Base-by-base conservation (phyloP, 35 echinoderm and acorn worm species). In the Apostichopus japonicus region DNA sequence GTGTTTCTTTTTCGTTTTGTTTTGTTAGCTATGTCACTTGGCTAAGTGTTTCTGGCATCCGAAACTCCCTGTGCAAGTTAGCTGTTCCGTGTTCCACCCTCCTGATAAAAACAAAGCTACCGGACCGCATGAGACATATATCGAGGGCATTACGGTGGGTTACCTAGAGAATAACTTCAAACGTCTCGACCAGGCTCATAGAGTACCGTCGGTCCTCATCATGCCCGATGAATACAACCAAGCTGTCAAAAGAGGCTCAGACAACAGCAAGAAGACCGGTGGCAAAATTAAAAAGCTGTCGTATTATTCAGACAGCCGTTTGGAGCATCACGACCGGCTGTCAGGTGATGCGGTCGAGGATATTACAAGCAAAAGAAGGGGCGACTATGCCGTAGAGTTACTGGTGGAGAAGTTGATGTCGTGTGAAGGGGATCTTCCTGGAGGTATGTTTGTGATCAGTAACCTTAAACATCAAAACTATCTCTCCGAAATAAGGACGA, bases 391-490 rank as follows among this genome's bases (percentile, higher is more conserved):
- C 8, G 79, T 83, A 2, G 51, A 83, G 16, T 55, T 83, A 19
- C 33, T 83, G 44, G 79, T 44, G 54, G 79, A 83, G 17, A 83
- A 83, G 24, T 54, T 83, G 52, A 54, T 83, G 6, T 44, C 44
- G 13, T 83, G 79, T 83, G 33, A 83, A 44, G 9, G 10, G n/a
- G 77, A 83, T 19, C 52, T 83, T 16, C 51, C 79, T 53, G 79
- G 79, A 14, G 79, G 79, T 55, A 83, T 83, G 79, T 83, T 83
- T 83, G 79, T 83, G 10, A 54, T 83, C 3, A 83, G 79, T 55
- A 83, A 83, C 10, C 54, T 83, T 9, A 83, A 83, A 83, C 79
- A 83, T 21, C 79, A 83, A 83, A 83, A 83, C 6, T 83, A 83
- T n/a, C 24, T 83, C 8, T 44, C 2, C n/a, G 54, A 83, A 1